These are phyloP conservation scores for Trichechus manatus DNA, from an alignment of 2,113 vertebrate species.

Conservation along the genomic window DNA sequence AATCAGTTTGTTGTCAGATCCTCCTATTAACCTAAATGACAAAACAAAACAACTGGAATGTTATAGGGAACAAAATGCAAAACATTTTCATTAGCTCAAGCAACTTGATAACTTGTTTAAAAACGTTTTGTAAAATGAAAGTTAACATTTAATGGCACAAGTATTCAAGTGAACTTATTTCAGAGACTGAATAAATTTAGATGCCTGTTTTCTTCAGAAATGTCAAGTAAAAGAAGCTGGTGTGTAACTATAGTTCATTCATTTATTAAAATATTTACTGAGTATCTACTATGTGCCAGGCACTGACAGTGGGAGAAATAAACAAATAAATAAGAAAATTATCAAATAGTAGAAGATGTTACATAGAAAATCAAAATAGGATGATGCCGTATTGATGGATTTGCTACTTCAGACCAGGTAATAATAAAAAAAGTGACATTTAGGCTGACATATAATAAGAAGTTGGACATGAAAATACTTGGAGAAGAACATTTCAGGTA, in stretches of 20 bases:
- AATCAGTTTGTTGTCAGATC: conserved; percentile 99
- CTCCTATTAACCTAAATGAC: conserved; percentile 95
- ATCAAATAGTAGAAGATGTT: background rate
- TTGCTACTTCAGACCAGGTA: background rate
- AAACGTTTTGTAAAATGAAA: conserved; percentile 59
- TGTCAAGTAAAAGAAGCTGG: conserved; percentile 34
- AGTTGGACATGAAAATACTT: background rate
- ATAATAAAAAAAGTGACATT: background rate
- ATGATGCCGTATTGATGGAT: background rate
- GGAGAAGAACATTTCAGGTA: background rate
- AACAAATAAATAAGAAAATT: background rate
- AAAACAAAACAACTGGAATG: conserved; percentile 74
- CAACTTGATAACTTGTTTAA: conserved; percentile 40
- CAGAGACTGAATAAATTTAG: conserved; percentile 52
- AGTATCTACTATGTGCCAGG: background rate
- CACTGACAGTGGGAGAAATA: background rate
- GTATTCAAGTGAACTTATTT: conserved; percentile 51
- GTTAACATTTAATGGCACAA: background rate
- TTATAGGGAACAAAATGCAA: conserved; percentile 52
- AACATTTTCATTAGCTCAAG: conserved; percentile 63
- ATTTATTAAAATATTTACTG: conserved; percentile 26
- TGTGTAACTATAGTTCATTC: conserved; percentile 49
- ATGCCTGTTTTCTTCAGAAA: conserved; percentile 26
- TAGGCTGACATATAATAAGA: conserved; percentile 9
- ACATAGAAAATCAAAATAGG: background rate